Conservation (phyloP, 1,140 invertebrate genomes). For the Hycleus cichorii region DNA sequence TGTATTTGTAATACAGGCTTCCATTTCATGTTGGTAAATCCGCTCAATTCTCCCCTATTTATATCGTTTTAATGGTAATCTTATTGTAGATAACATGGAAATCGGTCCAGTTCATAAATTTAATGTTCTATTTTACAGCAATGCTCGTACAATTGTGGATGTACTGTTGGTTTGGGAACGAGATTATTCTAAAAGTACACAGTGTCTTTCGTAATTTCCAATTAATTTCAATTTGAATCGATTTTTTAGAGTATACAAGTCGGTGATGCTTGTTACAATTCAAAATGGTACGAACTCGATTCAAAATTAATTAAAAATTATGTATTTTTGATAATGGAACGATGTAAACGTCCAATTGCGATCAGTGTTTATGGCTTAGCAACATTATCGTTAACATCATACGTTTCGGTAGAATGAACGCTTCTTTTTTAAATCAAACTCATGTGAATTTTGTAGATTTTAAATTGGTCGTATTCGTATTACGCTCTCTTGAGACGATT, state of each 20-base stretch:
- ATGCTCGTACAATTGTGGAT: background rate
- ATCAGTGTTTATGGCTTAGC: background rate
- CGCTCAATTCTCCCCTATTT: background rate
- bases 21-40: background rate
- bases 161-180: background rate
- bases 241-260: background rate
- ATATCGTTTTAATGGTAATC: background rate
- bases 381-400: background rate
- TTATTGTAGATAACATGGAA: background rate
- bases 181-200: background rate
- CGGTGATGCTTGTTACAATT: background rate
- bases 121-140: background rate
- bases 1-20: background rate
- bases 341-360: background rate
- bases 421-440: no score
- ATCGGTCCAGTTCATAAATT: background rate
- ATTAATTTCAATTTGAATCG: background rate
- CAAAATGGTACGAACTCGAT: background rate
- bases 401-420: background rate
- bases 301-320: background rate
- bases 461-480: background rate
- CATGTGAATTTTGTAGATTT: background rate
- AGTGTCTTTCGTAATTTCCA: background rate
- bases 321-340: background rate
- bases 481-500: background rate